Base-by-base conservation (phyloP, 2,888 invertebrate species). In the Drosophila algonquin region DNA sequence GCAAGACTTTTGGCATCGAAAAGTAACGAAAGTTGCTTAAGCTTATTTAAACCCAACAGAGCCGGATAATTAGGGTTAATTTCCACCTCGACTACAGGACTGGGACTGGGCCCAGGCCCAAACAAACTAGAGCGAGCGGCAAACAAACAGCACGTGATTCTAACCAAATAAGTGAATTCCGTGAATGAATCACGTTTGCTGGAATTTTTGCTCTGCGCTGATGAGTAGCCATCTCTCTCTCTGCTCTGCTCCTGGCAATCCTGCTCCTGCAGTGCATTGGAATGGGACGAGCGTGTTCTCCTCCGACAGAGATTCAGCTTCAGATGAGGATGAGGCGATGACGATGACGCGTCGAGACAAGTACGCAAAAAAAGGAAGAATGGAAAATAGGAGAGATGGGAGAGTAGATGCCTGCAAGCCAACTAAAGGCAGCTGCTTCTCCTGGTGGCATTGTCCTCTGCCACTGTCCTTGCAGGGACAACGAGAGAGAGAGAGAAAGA, bases 401-500 rank as follows among this genome's bases (percentile, higher is more conserved):
- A 50, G 44, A 27, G 51, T 35, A 32, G 55, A 86, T 86, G 87
- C 81, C 89, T 87, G 87, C 79, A 46, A 83, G 88, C 77, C 78
- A 85, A 78, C 80, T 82, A 85, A 57, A 64, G 63, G 71, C 75
- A 68, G 68, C 63, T 75, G 78, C 83, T 76, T 56, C 77, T 79
- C 79, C 69, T 73, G 70, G 73, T 78, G 85, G 75, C 87, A 82
- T 84, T 84, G 87, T 87, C 85, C 82, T 87, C 54, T 77, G 77
- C 73, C 61, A 57, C 59, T 60, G 62, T 71, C 67, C 79, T 65
- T 57, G 45, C 50, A 47, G 46, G 63, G 72, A 68, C 75, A 79
- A 72, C 32, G 32, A 24, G 32, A 40, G 6, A 40, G 6, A 40
- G 14, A n/a, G 0, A 7, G 40, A 47, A 44, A 67, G 71, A 72